Base-by-base conservation (phyloP, 1,140 invertebrate species). In the Saccostrea cuccullata region DNA sequence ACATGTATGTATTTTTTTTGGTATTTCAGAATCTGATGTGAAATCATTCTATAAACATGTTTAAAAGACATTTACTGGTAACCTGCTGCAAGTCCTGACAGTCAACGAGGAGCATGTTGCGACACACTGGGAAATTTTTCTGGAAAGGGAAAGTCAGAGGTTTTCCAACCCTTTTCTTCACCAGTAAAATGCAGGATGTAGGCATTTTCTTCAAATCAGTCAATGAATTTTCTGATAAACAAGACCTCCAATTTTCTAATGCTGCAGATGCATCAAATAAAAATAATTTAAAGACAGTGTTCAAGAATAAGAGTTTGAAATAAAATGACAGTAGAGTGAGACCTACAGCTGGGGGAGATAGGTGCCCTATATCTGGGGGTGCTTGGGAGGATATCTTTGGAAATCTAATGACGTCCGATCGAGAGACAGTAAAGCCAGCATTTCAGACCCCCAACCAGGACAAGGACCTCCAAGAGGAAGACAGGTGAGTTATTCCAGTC, bases 301-400 rank as follows among this genome's bases (percentile, higher is more conserved):
- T 77, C 70, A 30, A 77, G 70, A 77, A 36, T 36, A 36, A 77
- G 26, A 3, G 47, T 47, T n/a, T 67, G 20, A 77, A 36, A 77
- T 30, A 77, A 30, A 77, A 17, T 4, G 30, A 30, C 30, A 36
- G 26, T 30, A 77, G 9, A 11, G 30, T 36, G 13, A 77, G 26
- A 30, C 23, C 70, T 77, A 30, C 23, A 36, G 70, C 13, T 15
- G 30, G 15, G 11, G 26, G 23, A 30, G 70, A 77, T 30, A 20
- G 15, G 1, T 2, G 58, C 58, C 17, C 58, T 77, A 30, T 36
- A 77, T 36, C 70, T 12, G 70, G 26, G 26, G 70, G 26, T 8
- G 70, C 70, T 15, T 77, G 70, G 70, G 70, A 77, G 26, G 70
- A 77, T 26, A 77, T 26, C 11, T 77, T 77, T 30, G 70, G 70